Evolutionary conservation across 2,888 invertebrate species (phyloP).

Genomic region (Iselma pallidipennis): DNA sequence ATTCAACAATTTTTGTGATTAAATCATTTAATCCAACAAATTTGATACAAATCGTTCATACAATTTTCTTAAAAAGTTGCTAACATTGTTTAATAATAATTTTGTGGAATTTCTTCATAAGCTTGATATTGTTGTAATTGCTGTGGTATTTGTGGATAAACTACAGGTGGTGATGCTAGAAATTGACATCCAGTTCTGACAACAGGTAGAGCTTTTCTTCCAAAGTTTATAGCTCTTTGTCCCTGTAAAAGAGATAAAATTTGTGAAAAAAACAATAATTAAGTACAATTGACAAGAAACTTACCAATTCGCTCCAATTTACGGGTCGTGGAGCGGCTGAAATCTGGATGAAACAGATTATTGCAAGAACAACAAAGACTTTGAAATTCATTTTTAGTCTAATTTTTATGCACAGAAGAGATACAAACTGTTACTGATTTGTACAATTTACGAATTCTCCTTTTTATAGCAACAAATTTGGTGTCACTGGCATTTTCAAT

Average conservation of each 20-base stretch:
- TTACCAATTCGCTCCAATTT: conserved; percentile 14
- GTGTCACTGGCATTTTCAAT: conserved; percentile 1
- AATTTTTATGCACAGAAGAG: no score
- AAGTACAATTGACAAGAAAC: conserved; percentile 8
- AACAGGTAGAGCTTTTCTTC: conserved; percentile 24
- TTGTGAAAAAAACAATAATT: neutral
- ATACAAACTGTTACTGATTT: no score
- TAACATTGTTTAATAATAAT: neutral
- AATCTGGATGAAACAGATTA: neutral
- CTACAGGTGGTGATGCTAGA: conserved; percentile 12
- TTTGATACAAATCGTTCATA: no score
- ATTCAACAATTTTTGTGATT: no score
- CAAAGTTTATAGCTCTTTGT: conserved; percentile 20
- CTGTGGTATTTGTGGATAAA: conserved; percentile 3
- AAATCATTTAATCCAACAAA: no score
- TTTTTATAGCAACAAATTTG: no score
- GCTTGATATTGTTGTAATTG: neutral
- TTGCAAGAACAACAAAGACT: neutral
- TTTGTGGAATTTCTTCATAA: neutral
- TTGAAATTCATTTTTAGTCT: conserved; percentile 7
- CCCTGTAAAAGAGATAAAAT: conserved; percentile 19
- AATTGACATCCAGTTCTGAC: conserved; percentile 22
- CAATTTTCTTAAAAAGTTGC: neutral
- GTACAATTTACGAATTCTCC: no score
- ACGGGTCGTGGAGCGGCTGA: conserved; percentile 5